Evolutionary conservation across 1,140 invertebrate genomes (phyloP).

Genomic region (Pomacea maculata): DNA sequence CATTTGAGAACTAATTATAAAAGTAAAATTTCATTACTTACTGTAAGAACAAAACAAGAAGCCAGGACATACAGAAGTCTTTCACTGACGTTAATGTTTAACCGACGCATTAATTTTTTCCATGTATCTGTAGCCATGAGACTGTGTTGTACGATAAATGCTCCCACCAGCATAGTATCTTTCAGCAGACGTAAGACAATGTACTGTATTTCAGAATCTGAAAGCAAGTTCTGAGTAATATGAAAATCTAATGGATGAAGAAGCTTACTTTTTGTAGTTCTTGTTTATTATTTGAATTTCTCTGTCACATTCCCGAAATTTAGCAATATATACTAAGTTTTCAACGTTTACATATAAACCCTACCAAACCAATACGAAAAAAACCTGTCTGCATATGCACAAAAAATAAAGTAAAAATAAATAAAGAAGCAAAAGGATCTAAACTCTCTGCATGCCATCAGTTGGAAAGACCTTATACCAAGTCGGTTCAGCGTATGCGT

Average conservation of each 20-base stretch:
- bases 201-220: not conserved
- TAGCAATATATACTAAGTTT: not conserved
- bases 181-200: not conserved
- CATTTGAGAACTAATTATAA: too few relatives aligned
- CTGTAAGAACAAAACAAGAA: conserved; percentile 17
- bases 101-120: conserved; percentile 13
- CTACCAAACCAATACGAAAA: not conserved
- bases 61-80: conserved; percentile 21
- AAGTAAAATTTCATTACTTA: not conserved
- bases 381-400: not conserved
- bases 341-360: not conserved
- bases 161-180: not conserved
- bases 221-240: not conserved
- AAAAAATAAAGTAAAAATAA: not conserved
- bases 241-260: not conserved
- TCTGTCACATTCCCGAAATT: not conserved
- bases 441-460: too few relatives aligned
- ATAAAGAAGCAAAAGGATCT: too few relatives aligned
- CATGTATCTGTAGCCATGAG: conserved; percentile 20
- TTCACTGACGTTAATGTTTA: conserved; percentile 14
- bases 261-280: too few relatives aligned
- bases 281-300: too few relatives aligned
- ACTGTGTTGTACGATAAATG: conserved; percentile 33
- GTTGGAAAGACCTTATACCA: too few relatives aligned
- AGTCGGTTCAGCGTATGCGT: too few relatives aligned